Base-by-base conservation (phyloP, 2,888 invertebrate species). In the Cantharis lateralis region DNA sequence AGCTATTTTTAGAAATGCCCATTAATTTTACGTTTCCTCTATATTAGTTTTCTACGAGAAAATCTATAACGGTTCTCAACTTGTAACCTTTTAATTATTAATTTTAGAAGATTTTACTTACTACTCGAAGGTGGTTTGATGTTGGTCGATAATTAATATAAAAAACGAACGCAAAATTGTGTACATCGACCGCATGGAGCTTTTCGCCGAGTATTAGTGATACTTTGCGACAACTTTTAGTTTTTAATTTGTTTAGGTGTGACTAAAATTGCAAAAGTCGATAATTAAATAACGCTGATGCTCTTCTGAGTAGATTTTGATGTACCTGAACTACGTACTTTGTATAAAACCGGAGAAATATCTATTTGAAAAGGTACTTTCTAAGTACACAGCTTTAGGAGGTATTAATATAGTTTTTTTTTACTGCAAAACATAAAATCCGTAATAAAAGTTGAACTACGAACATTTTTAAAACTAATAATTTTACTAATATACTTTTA, bases 271-370 rank as follows among this genome's bases (percentile, higher is more conserved):
- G 68, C 62, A 77, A 74, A 77, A 77, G 73, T 71, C 71, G 20
- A 70, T 76, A 76, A 76, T 70, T 28, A 72, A 48, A 70, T 77
- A 73, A 77, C 66, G 76, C 62, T 74, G 73, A 77, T 77, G 76
- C 66, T 28, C 32, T 68, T 70, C 68, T 28, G 71, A 77, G 76
- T 77, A 73, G 70, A 77, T 77, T 77, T 64, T 71, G 71, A 48
- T 77, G 73, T 76, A 68, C 16, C 1, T 24, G 9, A 1, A 24
- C 24, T 24, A 24, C 11, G 48, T 48, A 48, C 48, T 48, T 13
- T 7, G n/a, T 48, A n/a, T n/a, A 48, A 13, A 48, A n/a, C n/a
- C n/a, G 48, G n/a, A 4, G 48, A 48, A 7, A 48, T 48, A 28
- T 28, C 10, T 28, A 48, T 48, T 48, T 48, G n/a, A 13, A 48